Percentiles rank a stretch among this genome's conserved stretches.
Evolutionary conservation across 2,797 vertebrate species (phyloP).

Genomic region (Myiotriccus ornatus): DNA sequence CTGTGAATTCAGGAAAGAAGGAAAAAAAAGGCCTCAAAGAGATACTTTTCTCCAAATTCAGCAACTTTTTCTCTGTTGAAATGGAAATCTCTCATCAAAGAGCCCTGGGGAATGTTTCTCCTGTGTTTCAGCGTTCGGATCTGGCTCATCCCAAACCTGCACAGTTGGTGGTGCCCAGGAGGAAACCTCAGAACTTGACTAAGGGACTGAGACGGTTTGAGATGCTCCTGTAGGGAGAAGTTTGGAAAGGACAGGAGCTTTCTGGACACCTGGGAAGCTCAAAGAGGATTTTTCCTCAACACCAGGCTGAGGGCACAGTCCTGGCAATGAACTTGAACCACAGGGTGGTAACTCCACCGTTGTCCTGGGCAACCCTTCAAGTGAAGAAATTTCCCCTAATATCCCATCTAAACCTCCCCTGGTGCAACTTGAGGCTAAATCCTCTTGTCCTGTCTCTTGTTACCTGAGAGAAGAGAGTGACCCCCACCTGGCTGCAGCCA

Average conservation of each 20-base stretch:
- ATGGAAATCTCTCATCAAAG: neutral
- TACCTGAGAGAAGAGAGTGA: neutral
- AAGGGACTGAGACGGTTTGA: neutral
- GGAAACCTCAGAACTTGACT: neutral
- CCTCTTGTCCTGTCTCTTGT: neutral
- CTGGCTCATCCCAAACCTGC: neutral
- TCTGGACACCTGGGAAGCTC: neutral
- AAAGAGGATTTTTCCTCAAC: neutral
- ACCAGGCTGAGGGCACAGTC: neutral
- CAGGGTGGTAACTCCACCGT: neutral
- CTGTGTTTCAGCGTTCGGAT: accelerated
- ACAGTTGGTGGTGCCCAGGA: neutral
- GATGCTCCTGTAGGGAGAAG: neutral
- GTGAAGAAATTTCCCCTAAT: neutral
- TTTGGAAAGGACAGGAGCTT: neutral
- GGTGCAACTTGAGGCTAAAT: neutral
- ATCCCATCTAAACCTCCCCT: neutral
- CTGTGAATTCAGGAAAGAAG: neutral
- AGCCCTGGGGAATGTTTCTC: neutral
- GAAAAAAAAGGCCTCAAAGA: neutral
- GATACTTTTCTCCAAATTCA: neutral
- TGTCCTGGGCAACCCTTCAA: neutral
- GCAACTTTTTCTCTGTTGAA: neutral
- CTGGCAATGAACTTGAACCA: neutral
- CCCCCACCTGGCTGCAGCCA: neutral